Evolutionary conservation across 2,888 invertebrate genomes (phyloP), one percentile per base, ranked within the genome.

Genomic region (Candidula unifasciata): DNA sequence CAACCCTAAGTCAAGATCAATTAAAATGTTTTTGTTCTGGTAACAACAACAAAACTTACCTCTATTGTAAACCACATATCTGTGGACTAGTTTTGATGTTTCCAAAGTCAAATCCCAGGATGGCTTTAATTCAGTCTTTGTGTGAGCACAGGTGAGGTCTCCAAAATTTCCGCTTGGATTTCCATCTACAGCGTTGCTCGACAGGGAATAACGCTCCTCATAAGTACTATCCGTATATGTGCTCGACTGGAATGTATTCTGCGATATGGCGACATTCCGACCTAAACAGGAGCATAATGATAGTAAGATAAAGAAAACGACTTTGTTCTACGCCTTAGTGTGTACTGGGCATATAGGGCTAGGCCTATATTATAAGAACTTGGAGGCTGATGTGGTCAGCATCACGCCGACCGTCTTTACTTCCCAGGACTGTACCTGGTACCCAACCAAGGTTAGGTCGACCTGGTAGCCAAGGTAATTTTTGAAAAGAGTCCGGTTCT

Each of bases 41-140:
- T 16, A 60, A 2, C n/a, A 69, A 69, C 18, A 30, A 69, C 18
- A 69, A 33, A n/a, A n/a, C 54, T 54, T 16, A 52, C 54, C 5
- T 74, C 52, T 74, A n/a, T 74, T 74, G 30, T 74, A 52, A 16
- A 74, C 24, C 10, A 74, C 74, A 18, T 74, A 74, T 74, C 30
- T 74, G 44, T 52, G 1, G 54, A 74, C 74, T 2, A 30, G 52
- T 27, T 10, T 52, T 3, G 44, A 6, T 21, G n/a, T n/a, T 27
- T 3, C 52, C 18, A 74, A 74, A 0, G 2, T 10, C 30, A 74
- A 44, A 13, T n/a, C 3, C 74, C 74, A 74, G 8, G 24, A 3
- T 21, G 73, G 73, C 2, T 8, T 33, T 3, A 3, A 0, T 2
- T 35, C 24, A 0, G 10, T 52, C 2, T 24, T 6, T 74, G 74